Base-by-base conservation (phyloP, 2,888 invertebrate genomes). In the Drosophila mulleri region DNA sequence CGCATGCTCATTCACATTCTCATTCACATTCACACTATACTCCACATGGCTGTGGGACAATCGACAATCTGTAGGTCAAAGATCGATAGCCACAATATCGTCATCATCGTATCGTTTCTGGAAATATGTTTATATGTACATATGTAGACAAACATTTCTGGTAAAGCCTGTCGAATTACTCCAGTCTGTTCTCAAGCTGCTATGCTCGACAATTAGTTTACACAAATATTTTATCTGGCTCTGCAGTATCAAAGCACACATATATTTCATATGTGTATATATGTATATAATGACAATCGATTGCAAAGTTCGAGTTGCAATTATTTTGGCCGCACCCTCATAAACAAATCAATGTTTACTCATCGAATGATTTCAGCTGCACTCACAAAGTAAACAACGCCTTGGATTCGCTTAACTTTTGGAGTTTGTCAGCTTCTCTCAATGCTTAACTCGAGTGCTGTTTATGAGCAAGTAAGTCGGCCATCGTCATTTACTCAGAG, bases 361-460 rank as follows among this genome's bases (percentile, higher is more conserved):
- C 14, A 50, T 50, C 50, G 32, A 35, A 14, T 35, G 14, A 20
- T 8, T 50, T 35, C 18, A 8, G 6, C 18, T 7, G 50, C n/a
- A 50, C 12, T 50, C 32, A 50, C 50, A 18, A 5, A 50, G 50
- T 20, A 32, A 50, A 50, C 20, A 50, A 20, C 12, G 32, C 18
- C 12, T 29, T 29, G 6, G n/a, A 29, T n/a, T n/a, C 1, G n/a
- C 3, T n/a, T 2, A 11, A 29, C n/a, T n/a, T 29, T 2, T n/a
- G 9, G 9, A 11, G n/a, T 11, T 29, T 29, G 1, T 18, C n/a
- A 18, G 48, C 9, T 6, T 29, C 6, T n/a, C 1, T 29, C 29
- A 11, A 3, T 48, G 29, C 32, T 29, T 32, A 47, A 47, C 29
- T 29, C 29, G 8, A 32, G n/a, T n/a, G n/a, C 14, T 16, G 14